phyloP scores from a whole-genome alignment of 2,888 invertebrate species.

The Ectobius pallidus region DNA sequence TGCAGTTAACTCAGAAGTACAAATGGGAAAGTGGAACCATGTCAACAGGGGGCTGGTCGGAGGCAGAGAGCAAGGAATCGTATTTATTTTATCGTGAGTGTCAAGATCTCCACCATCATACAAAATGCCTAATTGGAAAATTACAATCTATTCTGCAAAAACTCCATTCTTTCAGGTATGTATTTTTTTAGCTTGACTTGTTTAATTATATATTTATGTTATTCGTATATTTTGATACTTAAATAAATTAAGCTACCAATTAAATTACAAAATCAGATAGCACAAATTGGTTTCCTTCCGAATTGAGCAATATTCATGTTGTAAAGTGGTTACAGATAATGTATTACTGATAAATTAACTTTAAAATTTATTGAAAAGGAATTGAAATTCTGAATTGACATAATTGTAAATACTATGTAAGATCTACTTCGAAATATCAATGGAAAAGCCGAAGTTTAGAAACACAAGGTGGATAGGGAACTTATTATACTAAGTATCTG shows the following conservation, averaged over 20 bases:
- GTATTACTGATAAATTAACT: too few species aligned
- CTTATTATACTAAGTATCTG: too few species aligned
- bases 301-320: not conserved
- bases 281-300: not conserved
- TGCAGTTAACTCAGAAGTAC: too few species aligned
- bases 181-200: not conserved
- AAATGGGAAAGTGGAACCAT: conserved; percentile 17
- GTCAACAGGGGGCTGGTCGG: conserved; percentile 20
- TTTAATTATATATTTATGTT: not conserved
- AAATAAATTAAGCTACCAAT: not conserved
- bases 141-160: not conserved
- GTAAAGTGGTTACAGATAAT: not conserved
- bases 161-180: not conserved
- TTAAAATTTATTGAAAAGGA: too few species aligned
- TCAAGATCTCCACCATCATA: not conserved
- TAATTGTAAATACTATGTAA: too few species aligned
- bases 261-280: not conserved
- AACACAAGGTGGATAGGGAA: too few species aligned
- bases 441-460: too few species aligned
- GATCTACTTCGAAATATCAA: too few species aligned
- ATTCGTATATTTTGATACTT: not conserved
- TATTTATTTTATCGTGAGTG: conserved; percentile 11
- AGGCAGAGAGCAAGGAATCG: conserved; percentile 1
- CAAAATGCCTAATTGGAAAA: not conserved
- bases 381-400: too few species aligned